phyloP scores from a whole-genome alignment of 2,113 vertebrate species.

The Nicator chloris region DNA sequence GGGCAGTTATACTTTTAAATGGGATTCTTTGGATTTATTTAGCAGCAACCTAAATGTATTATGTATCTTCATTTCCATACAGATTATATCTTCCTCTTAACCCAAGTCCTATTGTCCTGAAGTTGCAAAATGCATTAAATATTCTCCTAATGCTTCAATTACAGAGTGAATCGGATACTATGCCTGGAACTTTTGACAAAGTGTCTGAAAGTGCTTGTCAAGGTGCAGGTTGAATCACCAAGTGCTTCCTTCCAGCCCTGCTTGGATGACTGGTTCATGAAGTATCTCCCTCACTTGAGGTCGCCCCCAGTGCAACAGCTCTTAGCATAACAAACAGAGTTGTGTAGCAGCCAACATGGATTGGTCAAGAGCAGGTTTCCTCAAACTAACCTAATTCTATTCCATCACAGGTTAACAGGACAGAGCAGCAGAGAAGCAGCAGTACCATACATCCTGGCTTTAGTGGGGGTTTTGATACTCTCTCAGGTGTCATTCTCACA shows the following conservation, averaged over 20 bases:
- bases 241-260: not conserved
- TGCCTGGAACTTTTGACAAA: not conserved
- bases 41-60: not conserved
- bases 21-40: not conserved
- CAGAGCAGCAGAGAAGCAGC: not conserved
- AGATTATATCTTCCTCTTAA: not conserved
- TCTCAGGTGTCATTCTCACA: not conserved
- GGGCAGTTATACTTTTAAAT: not conserved
- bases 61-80: not conserved
- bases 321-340: not conserved
- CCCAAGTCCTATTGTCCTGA: not conserved
- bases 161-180: not conserved
- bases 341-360: not conserved
- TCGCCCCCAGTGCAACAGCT: not conserved
- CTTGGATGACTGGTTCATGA: not conserved
- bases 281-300: not conserved
- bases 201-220: not conserved
- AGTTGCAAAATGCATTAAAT: not conserved
- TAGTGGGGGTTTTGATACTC: not conserved
- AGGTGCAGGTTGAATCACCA: not conserved
- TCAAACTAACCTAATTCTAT: not conserved
- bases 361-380: not conserved
- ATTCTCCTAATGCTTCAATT: not conserved
- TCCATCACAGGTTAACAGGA: not conserved
- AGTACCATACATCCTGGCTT: not conserved